Conservation (phyloP, 2,797 vertebrate genomes). For the Tympanoctomys barrerae region DNA sequence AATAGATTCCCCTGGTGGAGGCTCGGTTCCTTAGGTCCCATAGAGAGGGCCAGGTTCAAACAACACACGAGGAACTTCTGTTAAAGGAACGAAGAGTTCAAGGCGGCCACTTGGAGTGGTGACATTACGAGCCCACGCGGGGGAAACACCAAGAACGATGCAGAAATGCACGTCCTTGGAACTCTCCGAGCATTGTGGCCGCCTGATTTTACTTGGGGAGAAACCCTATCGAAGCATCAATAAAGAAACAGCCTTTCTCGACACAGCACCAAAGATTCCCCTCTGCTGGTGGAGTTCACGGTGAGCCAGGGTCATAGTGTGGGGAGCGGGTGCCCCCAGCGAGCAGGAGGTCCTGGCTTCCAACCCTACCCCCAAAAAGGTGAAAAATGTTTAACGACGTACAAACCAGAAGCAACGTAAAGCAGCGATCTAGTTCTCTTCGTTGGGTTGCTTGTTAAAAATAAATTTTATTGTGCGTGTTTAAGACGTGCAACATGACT, state of each 20-base stretch:
- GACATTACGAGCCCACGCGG: not conserved
- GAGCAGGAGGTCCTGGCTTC: not conserved
- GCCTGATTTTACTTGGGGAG: not conserved
- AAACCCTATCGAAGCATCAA: not conserved
- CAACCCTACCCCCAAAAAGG: not conserved
- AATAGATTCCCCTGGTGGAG: not conserved
- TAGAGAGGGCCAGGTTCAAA: not conserved
- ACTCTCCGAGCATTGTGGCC: not conserved
- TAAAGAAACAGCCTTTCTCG: not conserved
- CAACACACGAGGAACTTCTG: not conserved
- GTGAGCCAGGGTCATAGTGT: not conserved
- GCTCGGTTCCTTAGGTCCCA: not conserved
- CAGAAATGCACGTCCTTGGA: not conserved
- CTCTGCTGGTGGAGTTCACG: not conserved
- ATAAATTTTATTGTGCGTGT: too few species aligned
- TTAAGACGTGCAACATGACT: not conserved
- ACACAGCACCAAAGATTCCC: not conserved
- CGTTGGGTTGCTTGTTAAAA: not conserved
- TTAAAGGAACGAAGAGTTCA: not conserved
- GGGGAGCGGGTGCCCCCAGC: too few species aligned
- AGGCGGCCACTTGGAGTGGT: not conserved
- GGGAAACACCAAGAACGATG: not conserved
- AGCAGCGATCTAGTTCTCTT: not conserved
- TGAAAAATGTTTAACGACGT: not conserved
- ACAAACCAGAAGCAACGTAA: not conserved